Conservation (phyloP, 2,113 vertebrate genomes). For the Barnardius zonarius region DNA sequence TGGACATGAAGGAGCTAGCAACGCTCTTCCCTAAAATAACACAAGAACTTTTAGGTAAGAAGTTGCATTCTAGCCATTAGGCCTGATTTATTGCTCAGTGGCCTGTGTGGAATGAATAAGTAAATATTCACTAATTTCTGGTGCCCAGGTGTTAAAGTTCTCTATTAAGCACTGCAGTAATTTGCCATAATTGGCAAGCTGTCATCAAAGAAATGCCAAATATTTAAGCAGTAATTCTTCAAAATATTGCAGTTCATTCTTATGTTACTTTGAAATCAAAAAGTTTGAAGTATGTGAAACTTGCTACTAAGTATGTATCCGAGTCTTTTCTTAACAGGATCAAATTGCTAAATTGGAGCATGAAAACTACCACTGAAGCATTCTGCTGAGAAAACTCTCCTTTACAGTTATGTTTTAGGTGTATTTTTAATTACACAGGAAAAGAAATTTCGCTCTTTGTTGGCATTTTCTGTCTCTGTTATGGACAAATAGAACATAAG, state of each 20-base stretch:
- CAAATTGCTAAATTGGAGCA: not conserved
- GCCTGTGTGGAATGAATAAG: not conserved
- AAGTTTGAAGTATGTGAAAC: not conserved
- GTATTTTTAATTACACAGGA: not conserved
- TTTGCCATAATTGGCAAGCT: conserved; percentile 2
- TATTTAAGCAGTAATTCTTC: not conserved
- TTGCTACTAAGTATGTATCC: not conserved
- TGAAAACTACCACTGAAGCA: not conserved
- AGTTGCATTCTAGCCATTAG: not conserved
- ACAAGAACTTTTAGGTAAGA: conserved; percentile 8
- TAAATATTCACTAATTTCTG: conserved; percentile 23
- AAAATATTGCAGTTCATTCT: not conserved
- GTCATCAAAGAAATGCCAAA: not conserved
- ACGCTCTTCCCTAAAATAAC: no score
- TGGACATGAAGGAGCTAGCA: no score
- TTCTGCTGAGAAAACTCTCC: not conserved
- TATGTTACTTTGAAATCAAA: not conserved
- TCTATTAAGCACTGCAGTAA: not conserved
- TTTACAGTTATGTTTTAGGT: not conserved
- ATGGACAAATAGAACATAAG: not conserved
- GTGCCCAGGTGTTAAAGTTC: conserved; percentile 31
- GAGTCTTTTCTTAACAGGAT: not conserved
- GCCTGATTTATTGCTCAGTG: conserved; percentile 11
- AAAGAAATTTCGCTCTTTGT: not conserved
- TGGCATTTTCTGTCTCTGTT: not conserved